Base-by-base conservation (phyloP, 2,888 invertebrate genomes). In the Pyrocoelia pectoralis region DNA sequence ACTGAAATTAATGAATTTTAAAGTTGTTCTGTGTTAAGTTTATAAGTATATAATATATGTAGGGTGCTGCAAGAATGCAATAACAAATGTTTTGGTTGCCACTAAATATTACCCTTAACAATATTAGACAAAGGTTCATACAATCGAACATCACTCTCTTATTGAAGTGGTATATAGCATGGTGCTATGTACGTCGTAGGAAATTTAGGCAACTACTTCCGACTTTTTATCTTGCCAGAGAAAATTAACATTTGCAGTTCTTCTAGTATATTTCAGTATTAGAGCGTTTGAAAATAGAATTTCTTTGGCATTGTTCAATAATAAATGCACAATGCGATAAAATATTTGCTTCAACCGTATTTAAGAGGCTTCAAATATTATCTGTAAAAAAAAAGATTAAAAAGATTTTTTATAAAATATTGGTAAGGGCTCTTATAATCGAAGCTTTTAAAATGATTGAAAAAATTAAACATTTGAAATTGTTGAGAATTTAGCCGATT, bases 1-100 rank as follows among this genome's bases (percentile, higher is more conserved):
- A 70, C 68, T 69, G 69, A 69, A 66, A 69, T 61, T 68, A 61
- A 17, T 46, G 59, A 67, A 58, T 68, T 68, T 64, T 59, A 48
- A 71, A 67, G 19, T 53, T 58, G 53, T 63, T 63, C 58, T 51
- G 56, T 64, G 64, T 65, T 65, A 61, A 56, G 61, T 61, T 57
- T 65, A 48, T 48, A 49, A 55, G n/a, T 60, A 51, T n/a, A n/a
- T 50, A 57, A 38, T 10, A 29, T 57, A 49, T 40, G 19, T 14
- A 17, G 14, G 57, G 50, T 57, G 57, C 57, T 58, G 40, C 33
- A 38, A 50, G 8, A 14, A 24, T 18, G 8, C 14, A 14, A 41
- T 41, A 41, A 41, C 13, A 41, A 24, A n/a, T 33, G 8, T n/a
- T 33, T 33, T 10, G 33, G 33, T 33, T 33, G 33, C 33, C 33